Evolutionary conservation across 1,140 invertebrate species (phyloP).

Genomic region (Aphaenogaster floridana): DNA sequence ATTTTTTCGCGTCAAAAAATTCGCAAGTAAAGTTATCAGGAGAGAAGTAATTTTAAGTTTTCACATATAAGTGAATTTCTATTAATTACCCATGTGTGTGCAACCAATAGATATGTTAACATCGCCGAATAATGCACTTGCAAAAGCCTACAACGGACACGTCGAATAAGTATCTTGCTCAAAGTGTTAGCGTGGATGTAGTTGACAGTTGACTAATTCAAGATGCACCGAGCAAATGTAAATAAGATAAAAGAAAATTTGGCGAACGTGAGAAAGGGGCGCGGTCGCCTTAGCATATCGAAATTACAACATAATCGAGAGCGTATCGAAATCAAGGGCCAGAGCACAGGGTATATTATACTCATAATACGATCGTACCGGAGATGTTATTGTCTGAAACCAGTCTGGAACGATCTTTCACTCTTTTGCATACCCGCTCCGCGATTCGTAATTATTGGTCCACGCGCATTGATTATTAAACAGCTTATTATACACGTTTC

Average conservation of each 20-base stretch:
- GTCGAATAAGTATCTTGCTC: background rate
- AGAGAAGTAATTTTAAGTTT: background rate
- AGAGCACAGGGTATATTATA: slow-evolving; percentile 68
- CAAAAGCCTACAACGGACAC: background rate
- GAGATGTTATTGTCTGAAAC: slow-evolving; percentile 85
- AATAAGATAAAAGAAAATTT: slow-evolving; percentile 64
- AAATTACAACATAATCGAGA: slow-evolving; percentile 86
- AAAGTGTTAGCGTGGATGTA: background rate
- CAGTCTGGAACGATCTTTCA: slow-evolving; percentile 81
- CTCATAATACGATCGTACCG: slow-evolving; percentile 75
- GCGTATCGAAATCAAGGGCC: slow-evolving; percentile 80
- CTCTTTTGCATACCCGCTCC: slow-evolving; percentile 84
- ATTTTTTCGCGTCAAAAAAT: background rate
- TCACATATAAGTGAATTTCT: background rate
- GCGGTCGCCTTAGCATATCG: slow-evolving; percentile 83
- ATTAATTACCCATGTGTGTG: background rate
- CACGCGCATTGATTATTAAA: slow-evolving; percentile 86
- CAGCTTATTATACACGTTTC: slow-evolving; percentile 81
- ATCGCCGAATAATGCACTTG: background rate
- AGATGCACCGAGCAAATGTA: slow-evolving; percentile 32
- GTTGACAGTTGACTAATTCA: slow-evolving; percentile 36
- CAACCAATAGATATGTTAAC: background rate
- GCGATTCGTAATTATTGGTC: slow-evolving; percentile 85
- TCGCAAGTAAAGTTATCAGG: background rate
- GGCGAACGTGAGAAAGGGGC: slow-evolving; percentile 80